Evolutionary conservation across 2,113 vertebrate genomes (phyloP), one percentile per base, ranked within the genome.

Genomic region (Thunnus thynnus): DNA sequence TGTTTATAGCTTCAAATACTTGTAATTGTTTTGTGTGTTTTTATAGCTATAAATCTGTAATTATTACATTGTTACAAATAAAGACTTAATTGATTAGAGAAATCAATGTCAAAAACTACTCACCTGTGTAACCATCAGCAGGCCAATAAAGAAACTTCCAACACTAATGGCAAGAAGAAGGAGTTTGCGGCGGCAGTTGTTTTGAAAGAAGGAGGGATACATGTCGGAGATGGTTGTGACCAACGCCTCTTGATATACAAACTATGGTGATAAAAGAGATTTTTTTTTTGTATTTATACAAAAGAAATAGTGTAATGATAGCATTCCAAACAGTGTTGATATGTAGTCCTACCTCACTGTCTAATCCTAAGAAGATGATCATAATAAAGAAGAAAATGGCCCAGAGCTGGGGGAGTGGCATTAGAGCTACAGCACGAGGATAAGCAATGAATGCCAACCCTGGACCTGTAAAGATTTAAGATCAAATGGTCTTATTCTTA

Each of bases 321-420:
- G 22, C 8, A 63, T 48, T 27, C 17, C 3, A 66, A 75, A 56
- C 10, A 57, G 0, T 47, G 3, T 12, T 27, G 12, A 27, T 22
- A 10, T 20, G 0, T 50, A 2, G 7, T 68, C 82, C 44, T 86
- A 95, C 95, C 94, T 95, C 92, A 84, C 94, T 95, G 68, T 96
- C 95, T 52, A 96, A 86, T 62, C 95, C 95, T 44, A 96, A 85
- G 9, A 95, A 91, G 65, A 96, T 88, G 68, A 96, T 86, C 95
- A 96, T 96, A 50, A 95, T 17, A n/a, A 96, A 96, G 86, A 96
- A 96, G 84, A 90, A 95, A 74, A 94, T 55, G 0, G 95, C 93
- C 95, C 95, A 96, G 7, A 96, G 91, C 74, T 96, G 95, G 57
- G 95, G 95, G 7, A 95, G 14, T 1, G 95, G 95, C 95, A 96